Evolutionary conservation across 2,888 invertebrate species (phyloP), one percentile per base, ranked within the genome.

Genomic region (Drosophila mimica): DNA sequence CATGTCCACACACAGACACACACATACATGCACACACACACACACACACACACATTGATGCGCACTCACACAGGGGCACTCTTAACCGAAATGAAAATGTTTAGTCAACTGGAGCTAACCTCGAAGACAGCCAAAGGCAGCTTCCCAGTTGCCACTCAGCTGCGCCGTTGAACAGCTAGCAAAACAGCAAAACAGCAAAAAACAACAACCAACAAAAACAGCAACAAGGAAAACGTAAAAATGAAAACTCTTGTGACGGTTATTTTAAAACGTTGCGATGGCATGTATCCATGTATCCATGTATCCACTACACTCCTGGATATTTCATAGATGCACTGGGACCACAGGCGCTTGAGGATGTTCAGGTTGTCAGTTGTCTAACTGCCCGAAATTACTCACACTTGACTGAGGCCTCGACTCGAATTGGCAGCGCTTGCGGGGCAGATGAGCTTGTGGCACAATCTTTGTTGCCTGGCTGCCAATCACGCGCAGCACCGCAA

Each of bases 71-170:
- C 38, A 8, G 33, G 43, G 51, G 31, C 52, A 57, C 74, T 69
- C 70, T 75, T 70, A 62, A 68, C 40, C 74, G 61, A 85, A 88
- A 85, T 89, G 85, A 89, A 89, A 86, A 86, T 86, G 85, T 85
- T 89, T 85, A 86, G 90, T 86, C 90, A 86, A 88, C 88, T 86
- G 85, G 85, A 81, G 82, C 76, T 84, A 84, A 89, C 88, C 89
- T 77, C 88, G 71, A 61, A 58, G 36, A 58, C 15, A 59, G 70
- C 63, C 64, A 64, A 28, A 38, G 78, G 69, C 74, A 64, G 51
- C 51, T 58, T 20, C 52, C 56, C 20, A 59, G n/a, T 38, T 40
- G 54, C 57, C 53, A 51, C 40, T 30, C 33, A 62, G 58, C 57
- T 53, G 48, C 51, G 48, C 33, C 54, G 57, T 51, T 62, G 48